Base-by-base conservation (phyloP, 1,140 invertebrate species). In the Ruditapes philippinarum region DNA sequence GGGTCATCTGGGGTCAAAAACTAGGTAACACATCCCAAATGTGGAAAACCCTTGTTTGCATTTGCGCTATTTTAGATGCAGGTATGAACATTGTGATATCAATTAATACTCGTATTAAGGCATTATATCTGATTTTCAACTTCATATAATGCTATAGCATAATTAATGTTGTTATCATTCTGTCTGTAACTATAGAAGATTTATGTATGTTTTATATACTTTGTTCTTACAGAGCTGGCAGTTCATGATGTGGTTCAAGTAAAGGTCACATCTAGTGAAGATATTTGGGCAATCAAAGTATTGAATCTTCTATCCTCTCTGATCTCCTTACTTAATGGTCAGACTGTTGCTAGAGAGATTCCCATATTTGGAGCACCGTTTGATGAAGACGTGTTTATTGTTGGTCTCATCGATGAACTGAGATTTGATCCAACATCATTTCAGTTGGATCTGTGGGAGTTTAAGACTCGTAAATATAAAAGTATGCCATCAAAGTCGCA, bases 301-400 rank as follows among this genome's bases (percentile, higher is more conserved):
- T 83, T 95, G 11, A 95, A 95, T 51, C 85, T 95, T 0, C 83
- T 94, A 3, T 79, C 81, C 19, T 82, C 92, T 7, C 79, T 95
- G 14, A 65, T 85, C 51, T 78, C 85, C 9, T 94, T 95, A 54
- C 78, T 93, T 12, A 78, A 89, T 83, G 94, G 94, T n/a, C 19
- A 60, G 12, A 86, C 62, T 0, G 14, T 95, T 14, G 93, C 90
- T 3, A 89, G 95, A 70, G 95, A 95, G 83, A 86, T 95, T 19
- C 95, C 94, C 3, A 91, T 95, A 62, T 95, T 95, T 93, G 95
- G 95, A 12, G 76, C 89, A 36, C 95, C 94, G 45, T 95, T 95
- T 89, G 89, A 91, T 19, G 89, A 91, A 25, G 92, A 93, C 42
- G 83, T 94, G 25, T 91, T 95, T 45, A 78, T 94, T n/a, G 92